Base-by-base conservation (phyloP, 2,888 invertebrate species). In the Temnothorax unifasciatus region DNA sequence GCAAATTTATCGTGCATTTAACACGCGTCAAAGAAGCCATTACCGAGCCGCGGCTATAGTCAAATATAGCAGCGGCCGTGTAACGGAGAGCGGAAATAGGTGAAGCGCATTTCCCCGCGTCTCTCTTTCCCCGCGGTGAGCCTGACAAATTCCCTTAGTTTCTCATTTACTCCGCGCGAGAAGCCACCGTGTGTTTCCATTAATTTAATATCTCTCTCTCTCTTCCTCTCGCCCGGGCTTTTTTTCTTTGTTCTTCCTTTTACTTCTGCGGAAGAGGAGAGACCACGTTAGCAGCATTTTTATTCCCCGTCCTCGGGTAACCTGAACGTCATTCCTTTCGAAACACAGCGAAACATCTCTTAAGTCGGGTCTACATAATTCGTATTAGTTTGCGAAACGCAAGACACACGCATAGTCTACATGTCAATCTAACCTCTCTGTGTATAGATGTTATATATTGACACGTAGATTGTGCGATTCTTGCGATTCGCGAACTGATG, bases 131-230 rank as follows among this genome's bases (percentile, higher is more conserved):
- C 25, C 4, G 47, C 4, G 47, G 41, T 1, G 29, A 77, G 68
- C 29, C 77, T 77, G 77, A 68, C 44, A 57, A 68, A 77, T 77
- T 77, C 18, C 59, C 71, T 81, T 57, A 59, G 71, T 69, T 81
- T 81, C 71, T 71, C 79, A 81, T 71, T 81, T 71, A 47, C 57
- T n/a, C n/a, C 63, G 63, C 63, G 59, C 63, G 41, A 59, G 41
- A 38, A 41, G 38, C 52, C 41, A 21, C 15, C 54, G 68, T 44
- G 77, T 47, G 77, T 57, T 44, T 57, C 44, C 79, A 79, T 69
- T 69, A 79, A 79, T 79, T 79, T 69, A 47, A 69, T 47, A 50
- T 38, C 47, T 59, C 79, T 13, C 34, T 34, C 34, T 34, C 34
- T 34, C 34, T 29, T 29, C 29, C 29, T 34, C 41, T 54, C 8